These are phyloP conservation scores for Antheraea mylitta DNA, from an alignment of 1,140 invertebrate genomes.

Conservation along the genomic window DNA sequence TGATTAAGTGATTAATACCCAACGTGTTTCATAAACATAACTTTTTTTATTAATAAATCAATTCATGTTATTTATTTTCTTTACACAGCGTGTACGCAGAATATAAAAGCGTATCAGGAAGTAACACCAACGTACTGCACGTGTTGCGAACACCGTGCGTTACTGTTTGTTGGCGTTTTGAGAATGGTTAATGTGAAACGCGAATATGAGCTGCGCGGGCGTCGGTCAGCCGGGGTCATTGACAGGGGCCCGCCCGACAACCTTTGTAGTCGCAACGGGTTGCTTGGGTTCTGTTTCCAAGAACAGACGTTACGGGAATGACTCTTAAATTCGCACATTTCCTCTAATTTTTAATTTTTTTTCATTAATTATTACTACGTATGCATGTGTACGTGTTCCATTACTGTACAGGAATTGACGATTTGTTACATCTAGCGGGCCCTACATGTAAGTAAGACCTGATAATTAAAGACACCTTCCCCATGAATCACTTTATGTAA, in stretches of 20 bases:
- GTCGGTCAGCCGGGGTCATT: constrained; percentile 59
- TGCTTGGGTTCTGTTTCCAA: constrained; percentile 35
- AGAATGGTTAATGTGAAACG: constrained; percentile 39
- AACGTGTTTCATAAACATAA: neutral
- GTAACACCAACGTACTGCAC: neutral
- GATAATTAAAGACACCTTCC: too few species aligned
- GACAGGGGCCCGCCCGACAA: constrained; percentile 51
- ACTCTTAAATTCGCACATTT: too few species aligned
- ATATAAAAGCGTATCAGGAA: neutral
- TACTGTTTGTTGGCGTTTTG: constrained; percentile 10
- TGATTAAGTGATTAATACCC: too few species aligned
- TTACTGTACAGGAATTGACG: too few species aligned
- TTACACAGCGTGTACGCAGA: neutral
- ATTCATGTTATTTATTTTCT: neutral
- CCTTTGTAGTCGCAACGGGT: constrained; percentile 51
- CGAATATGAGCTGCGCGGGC: constrained; percentile 60
- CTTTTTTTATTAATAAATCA: neutral
- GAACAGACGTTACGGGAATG: constrained; percentile 27
- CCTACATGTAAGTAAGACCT: too few species aligned
- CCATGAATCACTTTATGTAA: too few species aligned
- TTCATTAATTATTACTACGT: too few species aligned
- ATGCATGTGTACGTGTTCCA: too few species aligned
- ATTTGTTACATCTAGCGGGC: too few species aligned
- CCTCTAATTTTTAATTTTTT: too few species aligned
- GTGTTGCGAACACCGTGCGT: neutral